Evolutionary conservation across 2,888 invertebrate genomes (phyloP), one percentile per base, ranked within the genome.

Genomic region (Oligia latruncula): DNA sequence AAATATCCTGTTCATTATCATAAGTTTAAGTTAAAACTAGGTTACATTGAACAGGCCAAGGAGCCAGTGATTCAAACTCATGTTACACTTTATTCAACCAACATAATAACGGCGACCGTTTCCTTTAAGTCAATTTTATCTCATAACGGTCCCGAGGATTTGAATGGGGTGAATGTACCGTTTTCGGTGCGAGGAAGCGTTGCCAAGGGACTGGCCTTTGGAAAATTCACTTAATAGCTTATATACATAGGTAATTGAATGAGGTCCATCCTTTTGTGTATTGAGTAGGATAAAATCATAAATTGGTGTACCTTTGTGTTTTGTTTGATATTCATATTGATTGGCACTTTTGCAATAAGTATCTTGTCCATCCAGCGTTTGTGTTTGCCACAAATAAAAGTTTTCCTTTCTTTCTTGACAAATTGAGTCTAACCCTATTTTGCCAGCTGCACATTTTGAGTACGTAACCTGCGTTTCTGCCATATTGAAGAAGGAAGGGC

Each of bases 91-190:
- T 78, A 78, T 80, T 77, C 74, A 74, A 46, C 29, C 67, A 66
- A 49, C 62, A 73, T 81, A 55, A 80, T 78, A 78, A 74, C 67
- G 83, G 87, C 58, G 46, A 49, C 66, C 80, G 78, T 86, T 87
- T 88, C 81, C 83, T 83, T 81, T 78, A 71, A 78, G 72, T 78
- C 68, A 77, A 80, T 88, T 88, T 88, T 84, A 87, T 87, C 87
- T 77, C 81, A 77, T 88, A 88, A 82, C 84, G 82, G 84, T 77
- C 67, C 74, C 64, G 68, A 88, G 74, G 77, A 84, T 87, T 86
- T 87, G 77, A 87, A 88, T 87, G 68, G 84, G 67, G 78, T 79
- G 78, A 86, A 84, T 78, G 77, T 82, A 78, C 86, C 86, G 79
- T 75, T 77, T 83, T 86, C 66, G 77, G 74, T 46, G 68, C 67